Percentiles rank a stretch among this genome's conserved stretches.
phyloP scores from a whole-genome alignment of 2,113 vertebrate genomes.

The Aphyosemion australe region DNA sequence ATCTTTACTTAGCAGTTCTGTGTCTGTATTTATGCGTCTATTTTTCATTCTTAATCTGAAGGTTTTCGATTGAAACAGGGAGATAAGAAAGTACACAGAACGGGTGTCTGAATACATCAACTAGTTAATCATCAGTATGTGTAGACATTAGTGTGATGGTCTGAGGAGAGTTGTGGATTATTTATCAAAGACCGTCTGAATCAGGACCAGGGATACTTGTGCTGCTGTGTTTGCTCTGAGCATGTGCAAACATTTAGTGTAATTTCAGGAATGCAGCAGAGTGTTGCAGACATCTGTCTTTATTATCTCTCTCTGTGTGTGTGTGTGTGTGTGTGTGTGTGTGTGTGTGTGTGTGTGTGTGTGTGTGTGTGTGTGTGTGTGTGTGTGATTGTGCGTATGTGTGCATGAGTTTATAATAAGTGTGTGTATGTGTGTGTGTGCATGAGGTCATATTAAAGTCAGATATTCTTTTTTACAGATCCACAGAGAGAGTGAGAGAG shows the following conservation, averaged over 20 bases:
- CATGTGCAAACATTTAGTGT: conserved; percentile 55
- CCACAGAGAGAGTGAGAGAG: too few species aligned
- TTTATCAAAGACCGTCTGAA: conserved; percentile 5
- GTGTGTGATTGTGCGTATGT: too few species aligned
- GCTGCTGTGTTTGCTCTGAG: conserved; percentile 40
- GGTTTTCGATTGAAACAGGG: background rate
- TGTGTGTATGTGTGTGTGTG: too few species aligned
- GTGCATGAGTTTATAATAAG: too few species aligned
- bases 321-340: background rate
- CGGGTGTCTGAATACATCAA: conserved; percentile 38
- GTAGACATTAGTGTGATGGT: conserved; percentile 6
- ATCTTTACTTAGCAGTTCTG: too few species aligned
- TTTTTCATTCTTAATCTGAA: too few species aligned
- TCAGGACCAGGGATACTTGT: conserved; percentile 7
- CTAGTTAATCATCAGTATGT: conserved; percentile 38
- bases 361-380: background rate
- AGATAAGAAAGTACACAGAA: conserved; percentile 17
- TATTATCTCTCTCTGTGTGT: background rate
- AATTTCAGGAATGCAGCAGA: conserved; percentile 52
- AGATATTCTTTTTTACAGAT: too few species aligned
- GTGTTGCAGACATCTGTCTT: conserved; percentile 30
- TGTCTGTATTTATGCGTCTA: too few species aligned
- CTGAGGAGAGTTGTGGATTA: conserved; percentile 7
- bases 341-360: conserved; percentile 13
- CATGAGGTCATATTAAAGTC: too few species aligned